Base-by-base conservation (phyloP, 2,113 vertebrate genomes). In the Clarias batrachus region DNA sequence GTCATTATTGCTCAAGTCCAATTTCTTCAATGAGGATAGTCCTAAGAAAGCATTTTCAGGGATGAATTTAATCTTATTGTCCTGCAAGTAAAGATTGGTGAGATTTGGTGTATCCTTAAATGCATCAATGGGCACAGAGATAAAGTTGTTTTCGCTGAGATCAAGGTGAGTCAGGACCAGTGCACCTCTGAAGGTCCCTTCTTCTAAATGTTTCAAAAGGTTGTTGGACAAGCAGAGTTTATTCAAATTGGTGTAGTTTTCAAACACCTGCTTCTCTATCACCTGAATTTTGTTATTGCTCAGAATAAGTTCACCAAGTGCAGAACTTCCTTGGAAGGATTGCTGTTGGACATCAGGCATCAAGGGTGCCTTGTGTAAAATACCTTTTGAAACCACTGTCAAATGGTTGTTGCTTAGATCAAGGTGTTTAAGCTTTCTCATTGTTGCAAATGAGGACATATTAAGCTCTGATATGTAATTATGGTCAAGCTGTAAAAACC, bases 1-100 rank as follows among this genome's bases (percentile, higher is more conserved):
- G 4, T 41, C 54, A 89, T 95, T 95, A 48, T 87, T 78, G 84
- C 87, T 93, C 68, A 95, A 14, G 71, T 92, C 88, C 5, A 95
- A 88, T 27, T 89, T 11, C n/a, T 41, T 48, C 56, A 95, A 59
- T 33, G 2, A n/a, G 5, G 57, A 57, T 12, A 93, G 63, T 0
- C 73, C 84, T n/a, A 85, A 87, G 76, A 94, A 92, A 27, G 85
- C 86, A 14, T 91, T 65, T 0, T 92, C 87, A 71, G 88, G 85
- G 41, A 95, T 79, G 37, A 25, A 83, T 17, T 0, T 54, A n/a
- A 95, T 59, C 2, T 0, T 7, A 89, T 94, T 95, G 59, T 91
- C 88, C 59, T 91, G 90, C 19, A 95, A 87, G 52, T 76, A 81
- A 21, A 94, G 89, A 27, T 37, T 90, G 23, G 60, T 89, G 41